These are phyloP conservation scores for Brachionus rubens DNA, from an alignment of 1,140 invertebrate species.

Conservation along the genomic window DNA sequence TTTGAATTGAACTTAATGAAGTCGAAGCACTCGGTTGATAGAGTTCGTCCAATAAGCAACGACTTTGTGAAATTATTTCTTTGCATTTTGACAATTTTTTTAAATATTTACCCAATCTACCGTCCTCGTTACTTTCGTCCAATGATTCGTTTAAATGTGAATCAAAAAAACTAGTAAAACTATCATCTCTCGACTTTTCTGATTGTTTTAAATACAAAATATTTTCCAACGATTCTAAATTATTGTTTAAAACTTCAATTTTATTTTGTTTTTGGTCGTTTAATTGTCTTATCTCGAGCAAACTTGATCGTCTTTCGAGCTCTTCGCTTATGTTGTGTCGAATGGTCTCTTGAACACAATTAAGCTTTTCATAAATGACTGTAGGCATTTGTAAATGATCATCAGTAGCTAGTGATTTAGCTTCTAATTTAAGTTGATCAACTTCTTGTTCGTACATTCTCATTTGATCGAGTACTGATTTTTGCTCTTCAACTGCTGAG, in stretches of 20 bases:
- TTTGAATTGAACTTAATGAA: neutral
- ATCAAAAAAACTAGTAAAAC: conserved; percentile 25
- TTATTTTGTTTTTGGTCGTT: neutral
- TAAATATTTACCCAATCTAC: neutral
- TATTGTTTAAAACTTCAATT: neutral
- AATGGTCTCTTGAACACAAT: conserved; percentile 39
- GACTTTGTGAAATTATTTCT: neutral
- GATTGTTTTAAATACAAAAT: neutral
- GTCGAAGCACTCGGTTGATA: neutral
- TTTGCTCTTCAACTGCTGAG: conserved; percentile 35
- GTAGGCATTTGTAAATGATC: conserved; percentile 7
- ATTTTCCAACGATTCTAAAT: neutral
- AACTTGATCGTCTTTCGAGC: conserved; percentile 24
- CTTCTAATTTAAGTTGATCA: conserved; percentile 3
- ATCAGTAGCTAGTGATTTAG: neutral
- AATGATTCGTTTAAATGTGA: neutral
- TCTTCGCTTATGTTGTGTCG: conserved; percentile 21
- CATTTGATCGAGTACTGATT: conserved; percentile 23
- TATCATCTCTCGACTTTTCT: neutral
- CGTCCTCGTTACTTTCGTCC: neutral
- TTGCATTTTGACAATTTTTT: conserved; percentile 22
- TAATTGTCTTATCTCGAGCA: conserved; percentile 9
- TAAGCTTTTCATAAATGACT: conserved; percentile 9
- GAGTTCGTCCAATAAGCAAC: neutral
- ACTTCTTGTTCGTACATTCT: conserved; percentile 28